Conservation (phyloP, 2,797 vertebrate genomes). For the Rhinoraja longicauda region DNA sequence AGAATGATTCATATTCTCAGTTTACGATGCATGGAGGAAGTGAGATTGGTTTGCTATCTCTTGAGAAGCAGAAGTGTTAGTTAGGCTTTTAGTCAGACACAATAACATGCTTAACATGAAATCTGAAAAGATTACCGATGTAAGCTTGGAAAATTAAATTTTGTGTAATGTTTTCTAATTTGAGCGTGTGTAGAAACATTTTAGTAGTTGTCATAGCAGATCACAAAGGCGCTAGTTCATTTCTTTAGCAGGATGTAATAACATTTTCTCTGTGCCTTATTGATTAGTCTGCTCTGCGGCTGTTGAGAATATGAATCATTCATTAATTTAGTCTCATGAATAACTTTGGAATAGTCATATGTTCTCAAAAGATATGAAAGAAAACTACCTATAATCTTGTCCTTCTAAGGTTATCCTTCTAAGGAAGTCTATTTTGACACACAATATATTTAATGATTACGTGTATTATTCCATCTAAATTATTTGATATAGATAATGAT, state of each 20-base stretch:
- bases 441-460: conserved; percentile 1
- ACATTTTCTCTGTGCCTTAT: not conserved
- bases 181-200: not conserved
- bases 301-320: conserved; percentile 26
- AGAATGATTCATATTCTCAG: not conserved
- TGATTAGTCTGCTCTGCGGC: not conserved
- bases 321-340: conserved; percentile 13
- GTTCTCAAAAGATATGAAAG: not conserved
- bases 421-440: conserved; percentile 9
- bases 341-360: not conserved
- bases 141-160: not conserved
- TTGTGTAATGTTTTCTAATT: not conserved
- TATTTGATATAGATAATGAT: not conserved
- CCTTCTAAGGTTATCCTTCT: not conserved
- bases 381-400: not conserved
- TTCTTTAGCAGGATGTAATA: not conserved
- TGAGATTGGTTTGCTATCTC: not conserved
- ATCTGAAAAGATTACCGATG: not conserved
- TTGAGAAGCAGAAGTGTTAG: not conserved
- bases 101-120: not conserved
- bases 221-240: not conserved
- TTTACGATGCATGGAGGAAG: not conserved
- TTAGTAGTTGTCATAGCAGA: not conserved
- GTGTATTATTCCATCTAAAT: not conserved
- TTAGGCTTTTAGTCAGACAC: not conserved